Evolutionary conservation across 2,797 vertebrate species (phyloP).

Genomic region (Bradypus variegatus): DNA sequence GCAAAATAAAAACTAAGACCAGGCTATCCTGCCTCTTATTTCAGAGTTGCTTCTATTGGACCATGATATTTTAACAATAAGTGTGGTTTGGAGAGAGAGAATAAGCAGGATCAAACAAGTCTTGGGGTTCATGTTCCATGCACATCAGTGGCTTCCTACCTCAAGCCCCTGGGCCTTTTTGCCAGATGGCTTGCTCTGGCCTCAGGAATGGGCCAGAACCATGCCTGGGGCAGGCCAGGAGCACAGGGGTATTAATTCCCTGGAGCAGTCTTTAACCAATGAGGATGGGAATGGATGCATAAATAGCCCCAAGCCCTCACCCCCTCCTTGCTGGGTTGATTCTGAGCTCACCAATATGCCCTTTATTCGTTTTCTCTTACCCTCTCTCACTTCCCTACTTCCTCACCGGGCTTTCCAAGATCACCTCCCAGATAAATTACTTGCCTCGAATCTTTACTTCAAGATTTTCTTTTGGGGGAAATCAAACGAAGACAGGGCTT

Average conservation of each 20-base stretch:
- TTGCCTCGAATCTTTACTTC: not conserved
- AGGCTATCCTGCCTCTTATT: not conserved
- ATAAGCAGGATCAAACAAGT: not conserved
- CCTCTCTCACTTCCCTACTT: not conserved
- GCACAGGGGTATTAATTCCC: not conserved
- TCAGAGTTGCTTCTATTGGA: not conserved
- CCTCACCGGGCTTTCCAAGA: not conserved
- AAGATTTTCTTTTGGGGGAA: not conserved
- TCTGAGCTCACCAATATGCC: not conserved
- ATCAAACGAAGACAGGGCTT: not conserved
- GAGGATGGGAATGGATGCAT: not conserved
- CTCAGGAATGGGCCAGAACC: not conserved
- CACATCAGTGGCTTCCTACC: not conserved
- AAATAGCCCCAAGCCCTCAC: not conserved
- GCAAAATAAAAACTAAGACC: not conserved
- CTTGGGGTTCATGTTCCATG: not conserved
- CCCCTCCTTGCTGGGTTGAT: not conserved
- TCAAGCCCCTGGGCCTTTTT: not conserved
- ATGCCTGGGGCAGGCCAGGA: not conserved
- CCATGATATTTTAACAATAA: not conserved
- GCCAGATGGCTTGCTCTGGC: not conserved
- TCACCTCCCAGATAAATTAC: not conserved
- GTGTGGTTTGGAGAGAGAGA: not conserved
- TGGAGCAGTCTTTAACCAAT: not conserved
- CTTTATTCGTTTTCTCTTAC: not conserved